A percentile compares a stretch with the other conserved stretches of the same genome.
Conservation (phyloP, 2,888 invertebrate species). For the Anagyrus pseudococci region DNA sequence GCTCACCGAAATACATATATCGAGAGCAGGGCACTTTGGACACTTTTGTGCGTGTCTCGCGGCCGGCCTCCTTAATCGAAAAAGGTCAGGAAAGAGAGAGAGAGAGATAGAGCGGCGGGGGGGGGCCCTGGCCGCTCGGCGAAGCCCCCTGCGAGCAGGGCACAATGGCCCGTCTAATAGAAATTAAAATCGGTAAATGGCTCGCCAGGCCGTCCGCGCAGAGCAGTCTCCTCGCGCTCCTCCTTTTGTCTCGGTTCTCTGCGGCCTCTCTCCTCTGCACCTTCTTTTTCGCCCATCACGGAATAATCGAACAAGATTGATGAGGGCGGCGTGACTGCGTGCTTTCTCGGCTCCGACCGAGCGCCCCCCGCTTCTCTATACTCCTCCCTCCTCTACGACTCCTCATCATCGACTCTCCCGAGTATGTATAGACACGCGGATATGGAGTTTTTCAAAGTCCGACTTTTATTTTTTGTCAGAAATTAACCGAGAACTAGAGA, state of each 20-base stretch:
- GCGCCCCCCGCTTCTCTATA: conserved; percentile 49
- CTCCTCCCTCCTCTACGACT: neutral
- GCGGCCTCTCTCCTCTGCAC: conserved; percentile 34
- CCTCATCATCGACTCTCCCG: neutral
- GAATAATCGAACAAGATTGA: conserved; percentile 63
- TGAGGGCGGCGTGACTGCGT: conserved; percentile 59
- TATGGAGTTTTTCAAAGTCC: no score
- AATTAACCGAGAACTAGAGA: no score
- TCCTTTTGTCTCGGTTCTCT: conserved; percentile 44
- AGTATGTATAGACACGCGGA: no score
- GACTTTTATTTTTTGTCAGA: no score
- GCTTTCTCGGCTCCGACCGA: conserved; percentile 32
- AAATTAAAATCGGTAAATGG: conserved; percentile 54
- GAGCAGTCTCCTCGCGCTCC: conserved; percentile 12
- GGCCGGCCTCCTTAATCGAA: neutral
- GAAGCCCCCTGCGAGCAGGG: conserved; percentile 48
- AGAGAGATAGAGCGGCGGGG: no score
- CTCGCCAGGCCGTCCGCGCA: conserved; percentile 17
- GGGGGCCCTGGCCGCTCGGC: neutral
- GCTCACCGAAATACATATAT: conserved; percentile 8
- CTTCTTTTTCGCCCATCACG: conserved; percentile 55
- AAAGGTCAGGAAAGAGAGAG: neutral
- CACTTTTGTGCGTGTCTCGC: conserved; percentile 18
- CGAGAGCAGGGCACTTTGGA: conserved; percentile 23
- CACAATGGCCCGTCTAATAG: conserved; percentile 58